These are phyloP conservation scores for Salarias fasciatus DNA, from an alignment of 2,797 vertebrate genomes.

Conservation along the genomic window DNA sequence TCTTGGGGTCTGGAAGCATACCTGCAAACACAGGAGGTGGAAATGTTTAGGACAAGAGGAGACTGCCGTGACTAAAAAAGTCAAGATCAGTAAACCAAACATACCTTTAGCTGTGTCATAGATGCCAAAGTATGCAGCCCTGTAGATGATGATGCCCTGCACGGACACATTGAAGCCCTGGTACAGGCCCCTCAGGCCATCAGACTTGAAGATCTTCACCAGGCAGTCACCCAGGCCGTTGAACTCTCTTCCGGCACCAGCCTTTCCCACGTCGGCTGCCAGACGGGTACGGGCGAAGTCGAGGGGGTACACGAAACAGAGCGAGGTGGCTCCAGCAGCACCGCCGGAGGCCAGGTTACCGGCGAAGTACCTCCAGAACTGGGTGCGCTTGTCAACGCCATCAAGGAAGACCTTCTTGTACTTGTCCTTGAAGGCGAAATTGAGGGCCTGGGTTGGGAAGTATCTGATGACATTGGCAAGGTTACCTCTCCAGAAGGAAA, in stretches of 20 bases:
- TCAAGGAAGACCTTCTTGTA: conserved; percentile 92
- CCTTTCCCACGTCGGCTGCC: conserved; percentile 88
- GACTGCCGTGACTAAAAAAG: background rate
- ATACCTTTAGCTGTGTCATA: conserved; percentile 93
- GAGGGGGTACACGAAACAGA: conserved; percentile 90
- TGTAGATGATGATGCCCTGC: conserved; percentile 95
- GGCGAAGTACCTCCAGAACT: conserved; percentile 91
- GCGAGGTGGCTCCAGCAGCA: conserved; percentile 87
- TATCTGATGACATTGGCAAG: conserved; percentile 91
- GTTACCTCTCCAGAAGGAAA: conserved; percentile 92
- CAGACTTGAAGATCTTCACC: conserved; percentile 83
- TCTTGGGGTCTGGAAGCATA: conserved; percentile 94
- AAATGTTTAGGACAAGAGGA: background rate
- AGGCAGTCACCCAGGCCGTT: conserved; percentile 86
- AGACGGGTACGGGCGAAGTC: conserved; percentile 90
- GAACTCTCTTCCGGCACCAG: conserved; percentile 83
- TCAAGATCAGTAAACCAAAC: conserved; percentile 14
- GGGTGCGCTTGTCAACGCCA: conserved; percentile 86
- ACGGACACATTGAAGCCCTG: conserved; percentile 91
- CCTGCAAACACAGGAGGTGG: conserved; percentile 70
- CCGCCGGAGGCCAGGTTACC: conserved; percentile 89
- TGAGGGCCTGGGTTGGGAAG: conserved; percentile 91
- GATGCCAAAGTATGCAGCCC: conserved; percentile 92
- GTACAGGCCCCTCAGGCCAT: conserved; percentile 85
- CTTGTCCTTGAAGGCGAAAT: conserved; percentile 93